Conservation (phyloP, 2,888 invertebrate genomes). For the Sepiola atlantica region DNA sequence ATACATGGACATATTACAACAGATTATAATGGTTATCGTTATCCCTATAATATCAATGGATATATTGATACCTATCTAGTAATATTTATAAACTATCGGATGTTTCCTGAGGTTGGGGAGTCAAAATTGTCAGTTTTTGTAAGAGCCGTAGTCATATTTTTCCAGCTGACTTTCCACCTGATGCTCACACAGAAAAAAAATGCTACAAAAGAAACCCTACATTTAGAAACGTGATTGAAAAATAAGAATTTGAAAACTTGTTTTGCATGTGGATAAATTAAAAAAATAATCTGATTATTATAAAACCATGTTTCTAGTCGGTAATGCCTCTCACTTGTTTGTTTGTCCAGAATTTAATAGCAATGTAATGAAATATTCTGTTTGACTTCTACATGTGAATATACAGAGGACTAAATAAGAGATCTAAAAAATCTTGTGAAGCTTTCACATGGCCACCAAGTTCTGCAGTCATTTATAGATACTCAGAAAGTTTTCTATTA, state of each 20-base stretch:
- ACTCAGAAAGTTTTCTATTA: background rate
- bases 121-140: too few species aligned
- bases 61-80: too few species aligned
- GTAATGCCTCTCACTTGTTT: background rate
- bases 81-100: too few species aligned
- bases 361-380: background rate
- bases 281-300: background rate
- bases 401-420: background rate
- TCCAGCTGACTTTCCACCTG: too few species aligned
- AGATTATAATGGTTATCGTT: too few species aligned
- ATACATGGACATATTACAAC: too few species aligned
- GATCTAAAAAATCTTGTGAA: background rate
- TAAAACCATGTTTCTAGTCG: background rate
- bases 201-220: background rate
- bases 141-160: too few species aligned
- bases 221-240: background rate
- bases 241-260: background rate
- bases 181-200: too few species aligned
- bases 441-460: background rate
- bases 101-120: too few species aligned
- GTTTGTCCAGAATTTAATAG: background rate
- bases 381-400: background rate
- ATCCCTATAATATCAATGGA: too few species aligned
- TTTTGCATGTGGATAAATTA: too few species aligned
- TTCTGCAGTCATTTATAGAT: background rate